A percentile compares a stretch with the other conserved stretches of the same genome.
Evolutionary conservation across 2,888 invertebrate species (phyloP).

Genomic region (Ochlodes sylvanus): DNA sequence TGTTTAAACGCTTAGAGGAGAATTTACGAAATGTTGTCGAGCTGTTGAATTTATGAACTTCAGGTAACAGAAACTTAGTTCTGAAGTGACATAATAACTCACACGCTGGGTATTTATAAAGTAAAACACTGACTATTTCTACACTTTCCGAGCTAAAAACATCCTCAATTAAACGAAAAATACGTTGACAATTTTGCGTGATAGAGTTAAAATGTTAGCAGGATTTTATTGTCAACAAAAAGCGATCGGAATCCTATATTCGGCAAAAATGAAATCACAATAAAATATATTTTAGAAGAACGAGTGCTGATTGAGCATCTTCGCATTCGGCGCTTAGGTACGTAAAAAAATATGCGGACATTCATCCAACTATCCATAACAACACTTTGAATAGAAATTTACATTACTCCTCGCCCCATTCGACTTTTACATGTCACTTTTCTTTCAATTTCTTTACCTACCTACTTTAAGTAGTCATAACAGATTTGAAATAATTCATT

Average conservation of each 20-base stretch:
- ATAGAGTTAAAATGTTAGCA: background rate
- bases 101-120: no score
- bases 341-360: conserved; percentile 7
- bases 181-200: background rate
- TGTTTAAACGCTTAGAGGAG: conserved; percentile 39
- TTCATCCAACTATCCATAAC: conserved; percentile 14
- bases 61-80: conserved; percentile 37
- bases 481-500: no score
- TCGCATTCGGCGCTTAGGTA: conserved; percentile 5
- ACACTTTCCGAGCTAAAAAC: background rate
- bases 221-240: conserved; percentile 5
- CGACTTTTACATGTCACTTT: background rate
- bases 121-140: no score
- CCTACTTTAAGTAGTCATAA: no score
- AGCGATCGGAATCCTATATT: background rate
- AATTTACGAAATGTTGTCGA: conserved; percentile 35
- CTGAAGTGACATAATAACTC: no score
- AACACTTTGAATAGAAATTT: conserved; percentile 9
- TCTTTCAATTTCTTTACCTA: no score
- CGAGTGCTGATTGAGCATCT: conserved; percentile 15
- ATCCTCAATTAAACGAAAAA: background rate
- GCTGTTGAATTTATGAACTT: conserved; percentile 26
- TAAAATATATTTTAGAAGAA: conserved; percentile 4
- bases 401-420: background rate
- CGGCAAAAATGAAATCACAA: background rate